phyloP scores from a whole-genome alignment of 1,140 invertebrate species.

The Cotesia glomerata region DNA sequence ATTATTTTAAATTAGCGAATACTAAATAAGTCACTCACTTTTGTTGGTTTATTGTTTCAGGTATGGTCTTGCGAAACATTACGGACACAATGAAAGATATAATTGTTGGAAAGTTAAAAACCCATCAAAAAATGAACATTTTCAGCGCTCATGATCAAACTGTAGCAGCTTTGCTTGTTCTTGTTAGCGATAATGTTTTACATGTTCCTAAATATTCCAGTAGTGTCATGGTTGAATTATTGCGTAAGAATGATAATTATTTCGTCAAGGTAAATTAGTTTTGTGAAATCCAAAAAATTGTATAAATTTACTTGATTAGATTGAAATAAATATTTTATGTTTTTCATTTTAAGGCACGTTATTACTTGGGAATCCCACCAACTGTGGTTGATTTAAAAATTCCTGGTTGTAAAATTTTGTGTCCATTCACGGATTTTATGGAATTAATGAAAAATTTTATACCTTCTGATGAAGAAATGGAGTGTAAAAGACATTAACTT shows the following conservation, averaged over 20 bases:
- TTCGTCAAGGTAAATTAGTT: slow-evolving; percentile 44
- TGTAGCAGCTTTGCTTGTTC: slow-evolving; percentile 69
- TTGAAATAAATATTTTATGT: too few relatives aligned
- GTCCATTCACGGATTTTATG: slow-evolving; percentile 51
- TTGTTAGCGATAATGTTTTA: slow-evolving; percentile 69
- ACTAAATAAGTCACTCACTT: background rate
- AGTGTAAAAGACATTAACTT: slow-evolving; percentile 29
- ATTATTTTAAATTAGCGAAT: too few relatives aligned
- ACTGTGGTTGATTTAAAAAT: slow-evolving; percentile 40
- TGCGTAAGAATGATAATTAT: slow-evolving; percentile 24
- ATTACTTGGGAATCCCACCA: slow-evolving; percentile 31
- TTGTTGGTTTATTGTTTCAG: slow-evolving; percentile 44
- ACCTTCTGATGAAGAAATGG: slow-evolving; percentile 35
- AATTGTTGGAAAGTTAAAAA: slow-evolving; percentile 45
- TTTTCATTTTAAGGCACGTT: slow-evolving; percentile 15
- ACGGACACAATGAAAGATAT: slow-evolving; percentile 57
- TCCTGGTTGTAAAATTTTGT: slow-evolving; percentile 45
- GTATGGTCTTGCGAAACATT: slow-evolving; percentile 64
- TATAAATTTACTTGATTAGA: too few relatives aligned
- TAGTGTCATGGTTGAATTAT: slow-evolving; percentile 58
- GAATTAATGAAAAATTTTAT: slow-evolving; percentile 42
- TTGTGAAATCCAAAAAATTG: too few relatives aligned
- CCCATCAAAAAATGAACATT: slow-evolving; percentile 65
- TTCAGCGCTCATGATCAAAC: slow-evolving; percentile 76
- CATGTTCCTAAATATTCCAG: slow-evolving; percentile 66